phyloP scores from a whole-genome alignment of 1,140 invertebrate genomes.

The Geopemphigus sp. region DNA sequence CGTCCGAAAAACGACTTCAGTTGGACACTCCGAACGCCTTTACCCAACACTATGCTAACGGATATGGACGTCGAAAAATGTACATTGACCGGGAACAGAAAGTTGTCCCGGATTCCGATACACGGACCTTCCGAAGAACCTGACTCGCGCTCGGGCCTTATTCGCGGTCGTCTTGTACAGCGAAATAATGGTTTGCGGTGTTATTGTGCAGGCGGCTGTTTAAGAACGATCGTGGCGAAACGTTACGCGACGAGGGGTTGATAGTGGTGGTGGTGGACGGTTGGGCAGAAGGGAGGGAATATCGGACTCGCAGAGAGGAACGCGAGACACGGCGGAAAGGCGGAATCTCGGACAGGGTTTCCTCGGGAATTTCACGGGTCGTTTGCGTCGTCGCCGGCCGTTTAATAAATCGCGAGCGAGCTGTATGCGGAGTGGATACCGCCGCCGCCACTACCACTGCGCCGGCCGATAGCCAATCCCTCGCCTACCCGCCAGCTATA shows the following conservation, averaged over 20 bases:
- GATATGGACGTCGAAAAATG: too few relatives aligned
- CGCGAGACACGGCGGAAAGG: background rate
- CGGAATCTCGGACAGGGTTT: conserved; percentile 26
- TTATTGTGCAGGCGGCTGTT: conserved; percentile 23
- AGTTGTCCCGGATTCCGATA: too few relatives aligned
- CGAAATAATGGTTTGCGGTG: conserved; percentile 10
- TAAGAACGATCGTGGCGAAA: conserved; percentile 13
- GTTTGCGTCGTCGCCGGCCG: conserved; percentile 40
- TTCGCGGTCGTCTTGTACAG: background rate
- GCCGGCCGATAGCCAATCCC: background rate
- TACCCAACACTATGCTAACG: too few relatives aligned
- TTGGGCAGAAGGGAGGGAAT: background rate
- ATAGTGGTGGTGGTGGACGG: too few relatives aligned
- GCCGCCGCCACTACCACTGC: too few relatives aligned
- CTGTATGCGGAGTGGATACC: background rate
- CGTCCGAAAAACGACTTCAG: too few relatives aligned
- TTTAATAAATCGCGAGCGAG: conserved; percentile 23
- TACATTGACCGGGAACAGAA: too few relatives aligned
- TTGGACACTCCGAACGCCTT: too few relatives aligned
- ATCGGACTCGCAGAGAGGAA: background rate
- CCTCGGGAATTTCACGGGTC: conserved; percentile 44
- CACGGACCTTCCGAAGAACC: too few relatives aligned
- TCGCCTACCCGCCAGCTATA: background rate
- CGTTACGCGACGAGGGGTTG: background rate
- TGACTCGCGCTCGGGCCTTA: too few relatives aligned